Percentiles rank a stretch among this genome's conserved stretches.
phyloP scores from a whole-genome alignment of 1,140 invertebrate species.

The Mizuhopecten yessoensis region DNA sequence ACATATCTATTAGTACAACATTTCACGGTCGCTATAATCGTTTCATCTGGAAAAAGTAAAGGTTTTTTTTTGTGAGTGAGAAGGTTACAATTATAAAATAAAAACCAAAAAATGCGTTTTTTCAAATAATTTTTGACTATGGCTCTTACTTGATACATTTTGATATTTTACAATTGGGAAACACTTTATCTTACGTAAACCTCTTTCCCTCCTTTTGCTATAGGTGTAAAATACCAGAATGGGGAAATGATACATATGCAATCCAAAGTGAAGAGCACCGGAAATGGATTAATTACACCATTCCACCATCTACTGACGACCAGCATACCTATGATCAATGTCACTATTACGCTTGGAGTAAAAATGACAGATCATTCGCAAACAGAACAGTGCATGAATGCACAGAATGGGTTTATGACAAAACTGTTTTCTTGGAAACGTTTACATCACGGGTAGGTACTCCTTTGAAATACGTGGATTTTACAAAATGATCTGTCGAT shows the following conservation, averaged over 20 bases:
- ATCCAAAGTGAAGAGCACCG: constrained; percentile 62
- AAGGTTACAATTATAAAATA: no score
- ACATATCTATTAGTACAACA: no score
- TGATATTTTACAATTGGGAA: no score
- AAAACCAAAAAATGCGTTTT: no score
- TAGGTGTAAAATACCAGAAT: constrained; percentile 59
- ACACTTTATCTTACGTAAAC: no score
- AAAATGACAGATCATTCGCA: neutral
- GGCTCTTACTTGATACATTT: no score
- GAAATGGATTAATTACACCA: constrained; percentile 60
- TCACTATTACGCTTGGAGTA: constrained; percentile 51
- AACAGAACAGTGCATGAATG: constrained; percentile 52
- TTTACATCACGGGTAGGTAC: constrained; percentile 65
- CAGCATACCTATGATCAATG: constrained; percentile 60
- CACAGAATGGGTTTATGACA: constrained; percentile 68
- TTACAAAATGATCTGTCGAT: no score
- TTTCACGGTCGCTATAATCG: no score
- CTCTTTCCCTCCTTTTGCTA: neutral
- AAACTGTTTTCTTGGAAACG: constrained; percentile 61
- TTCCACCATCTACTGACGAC: constrained; percentile 55
- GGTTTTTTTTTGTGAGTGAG: no score
- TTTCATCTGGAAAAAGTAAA: no score
- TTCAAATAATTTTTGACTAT: no score
- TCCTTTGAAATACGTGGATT: no score
- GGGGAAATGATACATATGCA: constrained; percentile 60